Percentiles rank a stretch among this genome's conserved stretches.
Evolutionary conservation across 2,113 vertebrate species (phyloP).

Genomic region (Psettodes erumei): DNA sequence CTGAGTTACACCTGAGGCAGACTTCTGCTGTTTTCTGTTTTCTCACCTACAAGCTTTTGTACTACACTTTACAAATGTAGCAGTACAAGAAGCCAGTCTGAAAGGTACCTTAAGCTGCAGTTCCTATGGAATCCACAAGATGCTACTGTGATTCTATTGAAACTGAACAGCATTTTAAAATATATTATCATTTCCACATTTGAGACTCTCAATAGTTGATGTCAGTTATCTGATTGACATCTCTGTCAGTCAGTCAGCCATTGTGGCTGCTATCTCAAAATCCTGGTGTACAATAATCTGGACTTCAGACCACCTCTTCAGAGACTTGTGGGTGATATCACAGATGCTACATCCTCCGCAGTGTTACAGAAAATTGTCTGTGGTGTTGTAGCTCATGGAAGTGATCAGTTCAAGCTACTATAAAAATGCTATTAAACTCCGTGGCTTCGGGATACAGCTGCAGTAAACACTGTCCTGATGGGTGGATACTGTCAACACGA

Average conservation of each 20-base stretch:
- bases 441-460: too few relatives aligned
- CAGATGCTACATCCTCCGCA: neutral
- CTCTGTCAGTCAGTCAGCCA: too few relatives aligned
- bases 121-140: neutral
- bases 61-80: too few relatives aligned
- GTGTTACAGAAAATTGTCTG: neutral
- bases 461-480: too few relatives aligned
- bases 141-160: slow-evolving; percentile 2
- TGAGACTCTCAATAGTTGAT: too few relatives aligned
- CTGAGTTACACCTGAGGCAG: neutral
- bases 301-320: too few relatives aligned
- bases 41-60: neutral
- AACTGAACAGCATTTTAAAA: neutral
- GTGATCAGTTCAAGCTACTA: neutral
- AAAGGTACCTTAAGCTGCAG: neutral
- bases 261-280: too few relatives aligned
- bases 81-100: neutral
- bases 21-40: neutral
- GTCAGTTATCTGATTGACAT: too few relatives aligned
- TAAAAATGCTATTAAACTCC: neutral
- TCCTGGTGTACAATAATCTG: neutral
- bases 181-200: neutral
- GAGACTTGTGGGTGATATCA: neutral
- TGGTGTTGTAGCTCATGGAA: neutral
- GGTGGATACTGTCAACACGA: neutral